phyloP scores from a whole-genome alignment of 2,113 vertebrate genomes.

The Thunnus thynnus region DNA sequence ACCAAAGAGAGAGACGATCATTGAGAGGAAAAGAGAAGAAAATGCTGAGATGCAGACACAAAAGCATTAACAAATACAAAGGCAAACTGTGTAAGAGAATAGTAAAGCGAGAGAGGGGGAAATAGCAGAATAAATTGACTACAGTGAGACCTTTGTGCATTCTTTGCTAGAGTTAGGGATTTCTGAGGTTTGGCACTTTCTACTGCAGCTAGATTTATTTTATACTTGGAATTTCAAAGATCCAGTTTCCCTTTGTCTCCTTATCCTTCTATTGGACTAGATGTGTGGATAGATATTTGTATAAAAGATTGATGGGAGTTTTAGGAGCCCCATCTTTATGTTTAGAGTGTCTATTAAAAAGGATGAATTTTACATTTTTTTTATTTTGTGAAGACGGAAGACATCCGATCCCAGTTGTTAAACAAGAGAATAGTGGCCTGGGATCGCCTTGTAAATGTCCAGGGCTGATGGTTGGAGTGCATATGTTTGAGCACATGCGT shows the following conservation, averaged over 20 bases:
- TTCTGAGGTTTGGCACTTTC: constrained; percentile 80
- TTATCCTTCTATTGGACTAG: constrained; percentile 37
- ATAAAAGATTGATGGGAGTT: constrained; percentile 67
- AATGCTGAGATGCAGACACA: constrained; percentile 7
- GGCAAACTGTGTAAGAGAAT: constrained; percentile 45
- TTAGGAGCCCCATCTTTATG: constrained; percentile 55
- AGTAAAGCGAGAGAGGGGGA: constrained; percentile 15
- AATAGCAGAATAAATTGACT: constrained; percentile 46
- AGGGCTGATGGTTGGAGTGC: constrained; percentile 57
- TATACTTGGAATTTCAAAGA: constrained; percentile 66
- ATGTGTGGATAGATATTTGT: constrained; percentile 62
- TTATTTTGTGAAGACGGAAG: constrained; percentile 44
- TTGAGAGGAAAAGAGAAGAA: constrained; percentile 3
- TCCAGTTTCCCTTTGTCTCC: constrained; percentile 30
- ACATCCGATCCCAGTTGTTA: constrained; percentile 71
- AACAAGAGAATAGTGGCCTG: constrained; percentile 60
- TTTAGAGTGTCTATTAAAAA: constrained; percentile 58
- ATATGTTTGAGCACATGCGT: constrained; percentile 58
- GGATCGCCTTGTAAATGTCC: constrained; percentile 75
- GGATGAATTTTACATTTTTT: constrained; percentile 44
- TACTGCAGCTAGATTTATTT: constrained; percentile 74
- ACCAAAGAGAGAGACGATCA: constrained; percentile 20
- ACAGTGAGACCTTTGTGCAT: constrained; percentile 62
- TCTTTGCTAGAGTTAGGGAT: constrained; percentile 69
- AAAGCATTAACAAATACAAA: constrained; percentile 45